Evolutionary conservation across 2,113 vertebrate genomes (phyloP).

Genomic region (Tetrao urogallus): DNA sequence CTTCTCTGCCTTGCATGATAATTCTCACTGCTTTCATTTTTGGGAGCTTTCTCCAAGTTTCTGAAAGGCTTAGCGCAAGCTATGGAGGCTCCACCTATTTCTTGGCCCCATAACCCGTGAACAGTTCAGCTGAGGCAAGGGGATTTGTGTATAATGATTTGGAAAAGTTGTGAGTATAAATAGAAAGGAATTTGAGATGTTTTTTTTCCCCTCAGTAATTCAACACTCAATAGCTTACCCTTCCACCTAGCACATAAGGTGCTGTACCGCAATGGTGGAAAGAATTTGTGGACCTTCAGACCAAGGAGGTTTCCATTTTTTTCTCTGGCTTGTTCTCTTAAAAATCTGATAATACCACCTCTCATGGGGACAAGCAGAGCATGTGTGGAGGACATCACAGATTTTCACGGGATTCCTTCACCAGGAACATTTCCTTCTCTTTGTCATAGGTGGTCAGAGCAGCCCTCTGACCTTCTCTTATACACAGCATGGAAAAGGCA

Average conservation of each 20-base stretch:
- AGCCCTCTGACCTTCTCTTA: background rate
- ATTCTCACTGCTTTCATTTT: slow-evolving; percentile 32
- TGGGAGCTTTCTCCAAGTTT: slow-evolving; percentile 13
- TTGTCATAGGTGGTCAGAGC: background rate
- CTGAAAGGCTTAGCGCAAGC: slow-evolving; percentile 23
- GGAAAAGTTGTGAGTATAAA: slow-evolving; percentile 69
- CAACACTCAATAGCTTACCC: slow-evolving; percentile 66
- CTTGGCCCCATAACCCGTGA: slow-evolving; percentile 39
- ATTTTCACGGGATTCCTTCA: slow-evolving; percentile 2
- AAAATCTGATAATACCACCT: background rate
- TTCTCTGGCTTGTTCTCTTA: background rate
- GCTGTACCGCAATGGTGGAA: slow-evolving; percentile 41
- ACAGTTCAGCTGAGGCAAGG: slow-evolving; percentile 68
- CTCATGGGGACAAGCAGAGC: background rate
- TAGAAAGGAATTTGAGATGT: slow-evolving; percentile 72
- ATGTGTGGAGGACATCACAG: background rate
- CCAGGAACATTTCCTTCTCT: background rate
- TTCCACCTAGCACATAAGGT: slow-evolving; percentile 63
- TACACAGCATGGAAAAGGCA: fast-evolving
- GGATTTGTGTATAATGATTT: slow-evolving; percentile 69
- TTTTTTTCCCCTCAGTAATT: slow-evolving; percentile 71
- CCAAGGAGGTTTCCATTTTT: slow-evolving; percentile 48
- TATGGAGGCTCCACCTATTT: slow-evolving; percentile 43
- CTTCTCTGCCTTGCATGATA: background rate
- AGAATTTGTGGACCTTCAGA: slow-evolving; percentile 56